These are phyloP conservation scores for Dendrophyllia cribrosa DNA, from an alignment of 64 coral and sea anemone species.

Conservation along the genomic window DNA sequence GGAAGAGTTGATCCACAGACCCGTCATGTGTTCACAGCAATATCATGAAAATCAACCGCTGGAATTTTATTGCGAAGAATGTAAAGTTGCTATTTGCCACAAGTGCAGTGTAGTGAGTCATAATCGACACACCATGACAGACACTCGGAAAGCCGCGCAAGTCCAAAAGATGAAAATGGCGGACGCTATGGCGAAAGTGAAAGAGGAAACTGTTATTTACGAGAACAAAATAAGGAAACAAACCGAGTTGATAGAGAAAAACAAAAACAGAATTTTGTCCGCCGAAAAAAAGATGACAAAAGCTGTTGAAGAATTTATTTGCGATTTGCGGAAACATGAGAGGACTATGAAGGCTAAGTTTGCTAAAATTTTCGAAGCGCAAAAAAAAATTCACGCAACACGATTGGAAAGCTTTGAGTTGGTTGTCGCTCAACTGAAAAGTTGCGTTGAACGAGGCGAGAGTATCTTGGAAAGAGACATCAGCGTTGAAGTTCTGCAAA, in stretches of 20 bases:
- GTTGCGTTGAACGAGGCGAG: not conserved
- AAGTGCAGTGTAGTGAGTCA: conserved; percentile 30
- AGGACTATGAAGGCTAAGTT: not conserved
- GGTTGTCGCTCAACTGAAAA: not conserved
- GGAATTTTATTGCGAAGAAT: conserved; percentile 31
- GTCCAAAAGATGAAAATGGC: not conserved
- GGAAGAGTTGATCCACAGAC: conserved; percentile 22
- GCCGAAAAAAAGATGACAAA: not conserved
- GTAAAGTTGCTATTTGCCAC: conserved; percentile 25
- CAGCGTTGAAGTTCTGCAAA: not conserved
- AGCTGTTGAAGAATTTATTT: not conserved
- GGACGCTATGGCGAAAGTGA: not conserved
- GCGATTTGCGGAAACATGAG: not conserved
- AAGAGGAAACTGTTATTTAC: not conserved
- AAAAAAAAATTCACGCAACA: not conserved
- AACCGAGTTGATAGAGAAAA: not conserved
- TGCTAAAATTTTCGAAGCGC: not conserved
- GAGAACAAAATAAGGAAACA: conserved; percentile 13
- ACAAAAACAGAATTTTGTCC: not conserved
- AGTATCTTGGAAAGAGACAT: not conserved
- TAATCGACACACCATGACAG: conserved; percentile 11
- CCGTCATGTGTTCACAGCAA: conserved; percentile 12
- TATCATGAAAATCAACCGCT: conserved; percentile 10
- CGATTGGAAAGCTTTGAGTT: not conserved
- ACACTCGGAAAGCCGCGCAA: conserved; percentile 30